Evolutionary conservation across 2,113 vertebrate species (phyloP).

Genomic region (Bufo gargarizans): DNA sequence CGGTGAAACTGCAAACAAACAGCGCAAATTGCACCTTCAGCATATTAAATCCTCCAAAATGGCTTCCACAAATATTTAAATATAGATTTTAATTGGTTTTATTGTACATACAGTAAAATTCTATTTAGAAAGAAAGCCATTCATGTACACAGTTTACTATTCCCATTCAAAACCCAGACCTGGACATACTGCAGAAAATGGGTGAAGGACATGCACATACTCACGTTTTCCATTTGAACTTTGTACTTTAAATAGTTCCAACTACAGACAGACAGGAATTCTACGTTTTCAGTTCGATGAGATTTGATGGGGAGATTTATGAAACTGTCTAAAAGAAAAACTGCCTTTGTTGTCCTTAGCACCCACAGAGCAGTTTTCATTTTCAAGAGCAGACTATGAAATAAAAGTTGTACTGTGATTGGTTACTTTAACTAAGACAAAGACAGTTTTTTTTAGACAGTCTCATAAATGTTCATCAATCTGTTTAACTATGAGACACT

Average conservation of each 20-base stretch:
- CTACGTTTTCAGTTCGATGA: background rate
- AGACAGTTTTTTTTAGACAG: too few relatives aligned
- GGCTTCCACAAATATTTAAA: conserved; percentile 24
- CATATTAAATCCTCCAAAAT: conserved; percentile 25
- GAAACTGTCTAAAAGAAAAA: too few relatives aligned
- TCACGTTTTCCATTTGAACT: background rate
- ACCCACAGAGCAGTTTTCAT: too few relatives aligned
- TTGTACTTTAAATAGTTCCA: background rate
- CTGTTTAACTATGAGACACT: too few relatives aligned
- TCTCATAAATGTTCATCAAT: too few relatives aligned
- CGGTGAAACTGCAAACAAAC: conserved; percentile 46
- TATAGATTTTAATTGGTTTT: background rate
- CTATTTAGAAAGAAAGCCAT: conserved; percentile 13
- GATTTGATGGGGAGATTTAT: background rate
- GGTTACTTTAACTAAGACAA: too few relatives aligned
- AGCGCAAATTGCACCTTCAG: conserved; percentile 40
- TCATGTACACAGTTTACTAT: background rate
- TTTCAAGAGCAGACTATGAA: too few relatives aligned
- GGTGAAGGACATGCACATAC: background rate
- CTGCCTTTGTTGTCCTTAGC: too few relatives aligned
- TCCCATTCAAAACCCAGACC: background rate
- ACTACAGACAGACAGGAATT: background rate
- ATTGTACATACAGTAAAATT: conserved; percentile 44
- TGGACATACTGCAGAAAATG: background rate
- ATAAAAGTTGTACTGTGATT: too few relatives aligned